These are phyloP conservation scores for Sceloporus undulatus DNA, from an alignment of 2,113 vertebrate species.

Conservation along the genomic window DNA sequence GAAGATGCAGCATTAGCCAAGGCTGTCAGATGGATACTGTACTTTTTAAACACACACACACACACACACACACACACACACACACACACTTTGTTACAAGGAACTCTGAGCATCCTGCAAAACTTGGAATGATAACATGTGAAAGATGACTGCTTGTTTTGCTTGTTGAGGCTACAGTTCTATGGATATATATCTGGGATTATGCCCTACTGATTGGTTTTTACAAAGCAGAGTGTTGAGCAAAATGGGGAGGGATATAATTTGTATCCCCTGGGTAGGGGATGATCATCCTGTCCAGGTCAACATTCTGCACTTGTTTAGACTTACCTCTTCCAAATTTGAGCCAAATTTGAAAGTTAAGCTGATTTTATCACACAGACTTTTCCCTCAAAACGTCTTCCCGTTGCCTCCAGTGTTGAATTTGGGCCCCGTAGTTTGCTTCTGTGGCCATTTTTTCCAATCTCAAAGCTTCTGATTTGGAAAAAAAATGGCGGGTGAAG, in stretches of 20 bases:
- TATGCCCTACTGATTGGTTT: background rate
- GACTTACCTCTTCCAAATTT: background rate
- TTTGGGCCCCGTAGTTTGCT: no score
- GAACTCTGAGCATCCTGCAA: constrained; percentile 81
- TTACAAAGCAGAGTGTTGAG: background rate
- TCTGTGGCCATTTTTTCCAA: no score
- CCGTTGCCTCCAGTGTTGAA: no score
- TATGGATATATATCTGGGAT: constrained; percentile 59
- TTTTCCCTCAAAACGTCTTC: no score
- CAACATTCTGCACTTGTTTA: background rate
- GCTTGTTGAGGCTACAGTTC: constrained; percentile 78
- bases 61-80: constrained; percentile 58
- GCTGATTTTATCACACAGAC: no score
- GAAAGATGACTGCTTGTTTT: constrained; percentile 77
- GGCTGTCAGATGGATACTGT: constrained; percentile 83
- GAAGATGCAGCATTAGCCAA: constrained; percentile 83
- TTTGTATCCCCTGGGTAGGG: background rate
- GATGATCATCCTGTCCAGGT: background rate
- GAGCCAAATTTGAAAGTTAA: no score
- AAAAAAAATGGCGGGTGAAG: no score
- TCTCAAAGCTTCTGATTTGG: no score
- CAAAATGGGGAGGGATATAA: background rate
- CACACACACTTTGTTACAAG: constrained; percentile 84
- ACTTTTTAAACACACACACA: constrained; percentile 63
- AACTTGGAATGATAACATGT: constrained; percentile 50